phyloP scores from a whole-genome alignment of 2,113 vertebrate species.

The Sinocyclocheilus rhinocerous region DNA sequence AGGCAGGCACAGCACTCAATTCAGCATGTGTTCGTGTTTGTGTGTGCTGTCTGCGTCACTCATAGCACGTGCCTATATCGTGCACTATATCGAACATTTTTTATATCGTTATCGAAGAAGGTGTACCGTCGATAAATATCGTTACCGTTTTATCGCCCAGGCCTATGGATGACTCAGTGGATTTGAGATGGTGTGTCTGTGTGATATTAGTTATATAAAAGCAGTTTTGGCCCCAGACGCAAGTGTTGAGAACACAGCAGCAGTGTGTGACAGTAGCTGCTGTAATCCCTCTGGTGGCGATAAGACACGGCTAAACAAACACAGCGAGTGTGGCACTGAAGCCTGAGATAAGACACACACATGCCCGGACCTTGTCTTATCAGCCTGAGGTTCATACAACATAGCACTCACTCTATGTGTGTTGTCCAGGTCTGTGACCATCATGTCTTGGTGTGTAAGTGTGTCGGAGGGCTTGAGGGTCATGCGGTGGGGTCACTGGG shows the following conservation, averaged over 20 bases:
- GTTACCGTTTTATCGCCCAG: no score
- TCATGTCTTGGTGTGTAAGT: slow-evolving; percentile 45
- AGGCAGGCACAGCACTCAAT: no score
- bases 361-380: slow-evolving; percentile 46
- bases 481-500: no score
- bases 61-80: no score
- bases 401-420: slow-evolving; percentile 67
- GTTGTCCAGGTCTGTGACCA: slow-evolving; percentile 61
- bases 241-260: slow-evolving; percentile 37
- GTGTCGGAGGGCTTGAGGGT: slow-evolving; percentile 32
- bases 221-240: slow-evolving; percentile 27
- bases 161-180: not conserved
- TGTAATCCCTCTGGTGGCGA: slow-evolving; percentile 67
- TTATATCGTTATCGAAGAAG: no score
- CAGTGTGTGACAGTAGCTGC: slow-evolving; percentile 68
- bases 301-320: slow-evolving; percentile 74
- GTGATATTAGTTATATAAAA: not conserved
- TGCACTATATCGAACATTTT: no score
- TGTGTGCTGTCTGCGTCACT: no score
- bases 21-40: no score
- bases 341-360: slow-evolving; percentile 69
- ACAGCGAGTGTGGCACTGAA: slow-evolving; percentile 68
- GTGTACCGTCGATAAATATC: no score
- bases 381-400: slow-evolving; percentile 66
- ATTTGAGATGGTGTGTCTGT: not conserved